Evolutionary conservation across 2,888 invertebrate species (phyloP), one percentile per base, ranked within the genome.

Genomic region (Drosophila engyochracea): DNA sequence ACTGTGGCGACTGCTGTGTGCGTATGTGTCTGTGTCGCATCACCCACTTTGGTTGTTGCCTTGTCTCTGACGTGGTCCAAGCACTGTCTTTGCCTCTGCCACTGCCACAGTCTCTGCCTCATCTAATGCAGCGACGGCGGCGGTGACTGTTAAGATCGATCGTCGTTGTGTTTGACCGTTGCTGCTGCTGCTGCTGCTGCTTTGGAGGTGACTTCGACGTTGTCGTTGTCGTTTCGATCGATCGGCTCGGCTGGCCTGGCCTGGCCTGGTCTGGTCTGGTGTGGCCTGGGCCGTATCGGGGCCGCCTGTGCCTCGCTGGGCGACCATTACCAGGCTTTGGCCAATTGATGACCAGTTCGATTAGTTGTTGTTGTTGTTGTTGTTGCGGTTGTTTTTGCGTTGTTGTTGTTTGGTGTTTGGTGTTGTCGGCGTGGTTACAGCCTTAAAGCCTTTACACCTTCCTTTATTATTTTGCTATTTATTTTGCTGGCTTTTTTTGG

Each of bases 341-440:
- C 82, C 89, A 90, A 89, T 90, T 90, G 90, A 90, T 91, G 91
- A 90, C 89, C 90, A 90, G 85, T 89, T 89, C 90, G 91, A 90
- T 90, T 90, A 90, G 86, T 86, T 89, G 85, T 82, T 83, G 77
- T 76, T 82, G 85, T 66, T 65, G 58, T 55, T 65, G 70, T 41
- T 68, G 60, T 25, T 72, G 55, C 7, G 58, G 59, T 28, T 70
- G 58, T 19, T 62, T 68, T 60, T 37, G 63, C 61, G 41, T 51
- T 54, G 54, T 52, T 75, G 68, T 39, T 68, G 78, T 55, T 65
- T 77, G 68, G 51, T 68, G 78, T 68, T 65, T 77, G 55, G 59
- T 39, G 63, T 47, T 79, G 73, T 65, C 79, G 81, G 75, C 79
- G 76, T 73, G 80, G 74, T 66, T 70, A 66, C 89, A 74, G 85